phyloP scores from a whole-genome alignment of 2,797 vertebrate genomes.

The Clarias pachynema region DNA sequence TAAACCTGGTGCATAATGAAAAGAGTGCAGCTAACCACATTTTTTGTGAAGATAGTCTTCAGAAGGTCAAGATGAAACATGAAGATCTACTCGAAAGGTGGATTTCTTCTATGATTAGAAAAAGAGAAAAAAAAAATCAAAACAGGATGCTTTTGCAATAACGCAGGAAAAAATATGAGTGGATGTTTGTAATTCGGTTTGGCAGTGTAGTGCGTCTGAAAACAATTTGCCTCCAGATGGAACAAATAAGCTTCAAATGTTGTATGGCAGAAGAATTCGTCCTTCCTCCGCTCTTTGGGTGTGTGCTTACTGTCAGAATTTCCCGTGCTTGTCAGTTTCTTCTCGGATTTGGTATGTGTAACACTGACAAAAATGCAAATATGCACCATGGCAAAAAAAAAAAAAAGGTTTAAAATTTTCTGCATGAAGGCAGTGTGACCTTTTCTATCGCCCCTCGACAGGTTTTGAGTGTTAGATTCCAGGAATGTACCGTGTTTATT shows the following conservation, averaged over 20 bases:
- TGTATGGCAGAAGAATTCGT: slow-evolving; percentile 62
- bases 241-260: slow-evolving; percentile 64
- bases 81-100: slow-evolving; percentile 19
- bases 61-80: background rate
- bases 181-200: slow-evolving; percentile 74
- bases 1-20: background rate
- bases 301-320: slow-evolving; percentile 48
- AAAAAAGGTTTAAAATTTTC: background rate
- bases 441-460: background rate
- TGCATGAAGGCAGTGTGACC: slow-evolving; percentile 1
- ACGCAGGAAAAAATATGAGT: slow-evolving; percentile 53
- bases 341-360: slow-evolving; percentile 26
- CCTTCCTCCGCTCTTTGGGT: slow-evolving; percentile 43
- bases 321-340: slow-evolving; percentile 43
- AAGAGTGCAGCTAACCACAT: background rate
- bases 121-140: slow-evolving; percentile 58
- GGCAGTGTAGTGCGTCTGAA: slow-evolving; percentile 61
- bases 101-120: slow-evolving; percentile 50
- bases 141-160: slow-evolving; percentile 76
- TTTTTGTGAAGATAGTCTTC: background rate
- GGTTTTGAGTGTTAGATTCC: background rate
- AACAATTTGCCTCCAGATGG: slow-evolving; percentile 70
- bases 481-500: slow-evolving; percentile 22
- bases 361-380: slow-evolving; percentile 22
- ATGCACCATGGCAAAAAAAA: slow-evolving; percentile 7